These are phyloP conservation scores for Papilio dardanus DNA, from an alignment of 1,140 invertebrate genomes.

Conservation along the genomic window DNA sequence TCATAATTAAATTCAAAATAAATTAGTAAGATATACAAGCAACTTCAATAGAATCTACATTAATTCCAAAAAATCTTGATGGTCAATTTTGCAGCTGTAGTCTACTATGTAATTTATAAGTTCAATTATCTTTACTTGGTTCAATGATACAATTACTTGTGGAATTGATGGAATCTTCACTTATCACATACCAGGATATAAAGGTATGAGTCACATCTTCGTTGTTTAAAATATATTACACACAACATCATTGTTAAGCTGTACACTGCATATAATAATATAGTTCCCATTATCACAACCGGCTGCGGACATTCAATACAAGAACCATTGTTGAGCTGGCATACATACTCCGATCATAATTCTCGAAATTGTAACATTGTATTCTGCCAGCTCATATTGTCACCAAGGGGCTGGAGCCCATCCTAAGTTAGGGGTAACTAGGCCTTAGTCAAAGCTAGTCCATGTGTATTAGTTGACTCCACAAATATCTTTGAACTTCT, in stretches of 20 bases:
- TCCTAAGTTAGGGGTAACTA: not conserved
- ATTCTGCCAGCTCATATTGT: not conserved
- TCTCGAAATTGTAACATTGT: constrained; percentile 36
- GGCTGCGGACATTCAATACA: constrained; percentile 51
- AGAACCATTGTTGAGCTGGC: constrained; percentile 44
- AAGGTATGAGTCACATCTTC: not conserved
- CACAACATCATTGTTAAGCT: constrained; percentile 9
- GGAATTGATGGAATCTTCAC: not conserved
- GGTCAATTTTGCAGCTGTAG: too few species aligned
- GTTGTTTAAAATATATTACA: not conserved
- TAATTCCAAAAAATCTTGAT: too few species aligned
- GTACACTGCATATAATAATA: constrained; percentile 30
- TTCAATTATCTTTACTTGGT: too few species aligned
- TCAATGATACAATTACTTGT: too few species aligned
- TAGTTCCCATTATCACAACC: constrained; percentile 49
- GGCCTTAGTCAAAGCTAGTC: not conserved
- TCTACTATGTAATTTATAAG: too few species aligned
- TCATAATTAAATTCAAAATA: not conserved
- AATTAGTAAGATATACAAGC: too few species aligned
- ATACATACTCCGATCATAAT: constrained; percentile 27
- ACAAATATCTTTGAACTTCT: not conserved
- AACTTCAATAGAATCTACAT: too few species aligned
- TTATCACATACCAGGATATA: not conserved
- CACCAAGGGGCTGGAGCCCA: too few species aligned
- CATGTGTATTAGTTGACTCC: not conserved